Base-by-base conservation (phyloP, 2,797 vertebrate genomes). In the Ibycter americanus region DNA sequence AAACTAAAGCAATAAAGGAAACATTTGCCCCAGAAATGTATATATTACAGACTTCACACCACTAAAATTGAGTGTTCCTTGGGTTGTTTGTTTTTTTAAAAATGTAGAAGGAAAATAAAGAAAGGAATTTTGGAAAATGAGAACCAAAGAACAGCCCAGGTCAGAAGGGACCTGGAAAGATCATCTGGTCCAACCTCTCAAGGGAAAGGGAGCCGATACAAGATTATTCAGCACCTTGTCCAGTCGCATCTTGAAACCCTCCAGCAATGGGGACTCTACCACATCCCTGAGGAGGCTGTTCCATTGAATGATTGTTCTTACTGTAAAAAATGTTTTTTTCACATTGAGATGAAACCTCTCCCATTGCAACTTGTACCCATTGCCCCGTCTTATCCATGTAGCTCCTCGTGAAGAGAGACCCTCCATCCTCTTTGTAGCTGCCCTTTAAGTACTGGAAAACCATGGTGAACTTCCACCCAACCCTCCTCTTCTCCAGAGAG, bases 401-500 rank as follows among this genome's bases (percentile, higher is more conserved):
- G 31, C 66, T 56, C 34, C 58, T 36, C 42, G 34, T 40, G 47
- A 56, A 42, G 2, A 54, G 9, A 58, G 5, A 47, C 11, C 12
- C 26, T 52, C 14, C 0, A 0, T 8, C 10, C 56, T 49, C 58
- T 76, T 44, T 11, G 3, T 1, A 42, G 16, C 22, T 9, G 26
- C 12, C 18, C 22, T 49, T 23, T 3, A 23, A 44, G 63, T 23
- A 18, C 31, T 26, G 3, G 38, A 49, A 59, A 83, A 55, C 2
- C 1, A 2, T 12, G 9, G 4, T 0, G 21, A 83, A 27, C 19
- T 8, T 5, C 38, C 8, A 15, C 5, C 31, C 7, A 5, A 74
- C 34, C 25, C 20, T 65, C 13, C 20, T 21, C 23, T 44, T 46
- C 42, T 47, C 16, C 51, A 83, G 9, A 16, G 15, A 73, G 58